Percentiles rank a stretch among this genome's conserved stretches.
Evolutionary conservation across 2,113 vertebrate genomes (phyloP).

Genomic region (Danionella cerebrum): DNA sequence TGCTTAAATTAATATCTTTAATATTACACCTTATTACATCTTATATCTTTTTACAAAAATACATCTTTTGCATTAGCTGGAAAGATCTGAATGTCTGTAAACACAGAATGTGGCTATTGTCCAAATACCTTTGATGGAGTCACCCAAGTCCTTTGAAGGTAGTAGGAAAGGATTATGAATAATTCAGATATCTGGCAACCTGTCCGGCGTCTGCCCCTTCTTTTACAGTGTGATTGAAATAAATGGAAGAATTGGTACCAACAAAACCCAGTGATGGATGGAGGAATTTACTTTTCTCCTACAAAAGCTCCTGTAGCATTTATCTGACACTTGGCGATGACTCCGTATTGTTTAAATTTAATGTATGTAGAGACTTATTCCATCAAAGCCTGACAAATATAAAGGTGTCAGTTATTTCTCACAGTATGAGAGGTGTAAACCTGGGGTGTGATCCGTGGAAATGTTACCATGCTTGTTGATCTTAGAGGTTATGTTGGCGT

Average conservation of each 20-base stretch:
- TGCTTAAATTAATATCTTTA: too few relatives aligned
- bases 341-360: neutral
- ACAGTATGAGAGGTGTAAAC: slow-evolving; percentile 7
- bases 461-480: slow-evolving; percentile 21
- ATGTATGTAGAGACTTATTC: slow-evolving; percentile 6
- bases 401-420: slow-evolving; percentile 7
- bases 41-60: slow-evolving; percentile 2
- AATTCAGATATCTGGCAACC: too few relatives aligned
- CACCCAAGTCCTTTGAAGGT: neutral
- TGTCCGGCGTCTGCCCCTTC: too few relatives aligned
- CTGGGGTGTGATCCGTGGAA: slow-evolving; percentile 13
- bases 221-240: too few relatives aligned
- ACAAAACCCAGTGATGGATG: too few relatives aligned
- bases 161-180: slow-evolving; percentile 20
- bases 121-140: neutral
- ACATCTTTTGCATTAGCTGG: neutral
- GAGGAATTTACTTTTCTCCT: too few relatives aligned
- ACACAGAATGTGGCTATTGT: neutral
- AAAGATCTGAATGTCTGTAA: neutral
- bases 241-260: too few relatives aligned
- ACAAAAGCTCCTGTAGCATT: too few relatives aligned
- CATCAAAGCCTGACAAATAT: slow-evolving; percentile 35
- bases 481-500: neutral
- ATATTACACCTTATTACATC: too few relatives aligned
- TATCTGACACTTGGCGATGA: neutral